Evolutionary conservation across 2,888 invertebrate genomes (phyloP), one percentile per base, ranked within the genome.

Genomic region (Sepiola atlantica): DNA sequence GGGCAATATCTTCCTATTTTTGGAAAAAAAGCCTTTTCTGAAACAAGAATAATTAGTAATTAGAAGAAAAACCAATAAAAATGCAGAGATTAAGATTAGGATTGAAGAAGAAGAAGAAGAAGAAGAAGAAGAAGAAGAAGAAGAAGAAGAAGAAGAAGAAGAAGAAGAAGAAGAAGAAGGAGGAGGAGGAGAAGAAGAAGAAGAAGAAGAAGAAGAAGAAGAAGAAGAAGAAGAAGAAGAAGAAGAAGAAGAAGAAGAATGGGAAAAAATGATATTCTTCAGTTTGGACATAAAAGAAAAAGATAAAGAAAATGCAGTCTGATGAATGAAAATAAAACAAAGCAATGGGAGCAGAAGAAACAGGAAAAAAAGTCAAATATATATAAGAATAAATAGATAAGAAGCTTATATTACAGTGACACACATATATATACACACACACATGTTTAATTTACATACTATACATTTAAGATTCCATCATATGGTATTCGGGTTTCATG

Each of bases 21-120:
- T 92, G 54, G 54, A 92, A 92, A 92, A 54, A 92, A 92, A 54
- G 92, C 92, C 54, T 92, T 55, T 92, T 92, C 92, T 92, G 92
- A 92, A 92, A 92, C 20, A 92, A 92, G 92, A 92, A 92, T 92
- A 92, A 92, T 92, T 55, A 45, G 32, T 92, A n/a, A 92, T 45
- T 92, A 92, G 55, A 92, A 90, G 90, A 90, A 14, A n/a, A 77
- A 32, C n/a, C n/a, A 77, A 77, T n/a, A 77, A 77, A 45, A 77
- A 77, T 77, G n/a, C n/a, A 77, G n/a, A 77, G 16, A 77, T 77
- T n/a, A 77, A n/a, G n/a, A n/a, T n/a, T n/a, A n/a, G 77, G 77
- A 77, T 77, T 77, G n/a, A 77, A 2, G 32, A 45, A 45, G 45
- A 45, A 1, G 77, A n/a, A 77, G 16, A n/a, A 77, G n/a, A n/a